Evolutionary conservation across 2,797 vertebrate genomes (phyloP).

Genomic region (Bradypodion pumilum): DNA sequence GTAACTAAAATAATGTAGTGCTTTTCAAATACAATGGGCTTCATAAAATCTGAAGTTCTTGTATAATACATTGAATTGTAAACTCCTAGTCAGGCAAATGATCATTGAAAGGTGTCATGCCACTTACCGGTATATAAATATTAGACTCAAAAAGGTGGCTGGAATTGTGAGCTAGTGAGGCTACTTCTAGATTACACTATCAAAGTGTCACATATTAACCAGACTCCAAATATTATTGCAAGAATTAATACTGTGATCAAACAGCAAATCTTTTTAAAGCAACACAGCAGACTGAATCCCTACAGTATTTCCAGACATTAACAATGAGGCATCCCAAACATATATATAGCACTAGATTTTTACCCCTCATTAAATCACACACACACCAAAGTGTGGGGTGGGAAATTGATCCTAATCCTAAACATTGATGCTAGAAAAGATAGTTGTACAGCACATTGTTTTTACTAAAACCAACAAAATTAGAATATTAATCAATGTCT

Average conservation of each 20-base stretch:
- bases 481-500: neutral
- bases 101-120: neutral
- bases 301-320: neutral
- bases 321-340: neutral
- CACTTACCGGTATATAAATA: too few relatives aligned
- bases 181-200: neutral
- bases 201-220: constrained; percentile 4
- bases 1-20: constrained; percentile 14
- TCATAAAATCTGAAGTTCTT: neutral
- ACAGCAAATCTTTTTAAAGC: constrained; percentile 37
- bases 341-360: neutral
- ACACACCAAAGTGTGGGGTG: too few relatives aligned
- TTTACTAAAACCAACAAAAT: neutral
- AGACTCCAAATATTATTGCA: constrained; percentile 1
- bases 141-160: neutral
- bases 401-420: too few relatives aligned
- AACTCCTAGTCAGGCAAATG: neutral
- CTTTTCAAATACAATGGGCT: neutral
- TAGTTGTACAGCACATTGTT: constrained; percentile 21
- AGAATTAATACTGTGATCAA: too few relatives aligned
- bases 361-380: neutral
- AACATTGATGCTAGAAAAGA: neutral
- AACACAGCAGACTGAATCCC: neutral
- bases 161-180: neutral
- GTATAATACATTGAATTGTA: too few relatives aligned